Conservation (phyloP, 2,113 vertebrate species). For the Heloderma charlesbogerti region DNA sequence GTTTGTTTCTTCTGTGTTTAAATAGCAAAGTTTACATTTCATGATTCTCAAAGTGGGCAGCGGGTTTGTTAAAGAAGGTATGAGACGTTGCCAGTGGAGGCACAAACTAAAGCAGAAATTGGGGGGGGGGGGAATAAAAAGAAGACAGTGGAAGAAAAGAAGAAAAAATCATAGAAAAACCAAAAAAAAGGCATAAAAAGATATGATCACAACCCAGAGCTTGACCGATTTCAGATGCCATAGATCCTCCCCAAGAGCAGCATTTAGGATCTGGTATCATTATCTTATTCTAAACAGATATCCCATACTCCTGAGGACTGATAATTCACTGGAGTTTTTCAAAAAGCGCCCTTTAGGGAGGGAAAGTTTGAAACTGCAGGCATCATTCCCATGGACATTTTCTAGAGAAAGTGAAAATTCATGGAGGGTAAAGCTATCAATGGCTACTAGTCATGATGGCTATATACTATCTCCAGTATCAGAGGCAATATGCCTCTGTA, state of each 20-base stretch:
- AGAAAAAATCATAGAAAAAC: not conserved
- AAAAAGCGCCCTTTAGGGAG: not conserved
- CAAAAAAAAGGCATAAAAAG: not conserved
- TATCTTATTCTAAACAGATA: not conserved
- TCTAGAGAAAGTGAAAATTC: not conserved
- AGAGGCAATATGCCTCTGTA: too few species aligned
- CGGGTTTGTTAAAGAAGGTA: too few species aligned
- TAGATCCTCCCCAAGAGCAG: not conserved
- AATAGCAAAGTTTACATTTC: not conserved
- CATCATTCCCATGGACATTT: not conserved
- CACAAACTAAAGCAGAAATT: not conserved
- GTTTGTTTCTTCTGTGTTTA: not conserved
- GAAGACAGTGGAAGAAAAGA: not conserved
- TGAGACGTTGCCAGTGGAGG: not conserved
- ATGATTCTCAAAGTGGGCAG: not conserved
- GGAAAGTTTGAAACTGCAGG: not conserved
- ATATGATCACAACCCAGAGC: too few species aligned
- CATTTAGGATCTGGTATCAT: not conserved
- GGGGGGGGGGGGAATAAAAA: too few species aligned
- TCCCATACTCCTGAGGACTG: not conserved
- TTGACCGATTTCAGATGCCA: not conserved
- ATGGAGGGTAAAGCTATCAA: not conserved
- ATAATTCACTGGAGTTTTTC: not conserved
- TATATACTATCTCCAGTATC: too few species aligned
- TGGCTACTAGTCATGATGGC: too few species aligned